Base-by-base conservation (phyloP, 2,797 vertebrate species). In the Sciurus vulgaris region DNA sequence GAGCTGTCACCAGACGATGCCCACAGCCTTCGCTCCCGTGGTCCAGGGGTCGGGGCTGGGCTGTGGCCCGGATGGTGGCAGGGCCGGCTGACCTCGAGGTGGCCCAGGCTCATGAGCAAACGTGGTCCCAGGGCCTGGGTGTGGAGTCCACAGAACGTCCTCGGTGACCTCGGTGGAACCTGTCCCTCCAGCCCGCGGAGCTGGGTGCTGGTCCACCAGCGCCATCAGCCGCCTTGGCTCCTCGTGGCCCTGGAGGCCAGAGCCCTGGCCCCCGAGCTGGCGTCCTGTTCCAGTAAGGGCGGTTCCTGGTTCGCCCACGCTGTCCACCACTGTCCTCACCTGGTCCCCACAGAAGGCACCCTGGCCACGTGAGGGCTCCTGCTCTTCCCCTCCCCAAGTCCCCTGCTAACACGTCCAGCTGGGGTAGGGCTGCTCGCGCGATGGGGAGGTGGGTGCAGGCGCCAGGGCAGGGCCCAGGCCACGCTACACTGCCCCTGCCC, bases 401-500 rank as follows among this genome's bases (percentile, higher is more conserved):
- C 51, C 73, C 73, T 49, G 26, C 54, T 44, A 47, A 38, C 12
- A n/a, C 28, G 4, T 18, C 26, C 28, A 30, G 4, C 24, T 72
- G 54, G 89, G 41, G 15, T 35, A 30, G 28, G 49, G 28, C 13
- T 33, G 28, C 8, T 26, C 7, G 38, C 38, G 38, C 38, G 38
- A 38, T 38, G 38, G 38, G 38, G 38, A 38, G 38, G 38, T 38
- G 38, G 38, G 38, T 38, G 38, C 38, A 38, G 38, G 38, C 44
- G 44, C 44, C 44, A 47, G 44, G 44, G 44, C 7, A 26, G 47
- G 24, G 9, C 38, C 44, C 5, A 15, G 41, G 72, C 24, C 41
- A 28, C 2, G 5, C 26, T 5, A 28, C 1, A 24, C 56, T 24
- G 47, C 74, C 24, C 7, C 9, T 2, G 2, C 7, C 2, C 28